phyloP scores from a whole-genome alignment of 2,888 invertebrate genomes.

The Pyralis farinalis region DNA sequence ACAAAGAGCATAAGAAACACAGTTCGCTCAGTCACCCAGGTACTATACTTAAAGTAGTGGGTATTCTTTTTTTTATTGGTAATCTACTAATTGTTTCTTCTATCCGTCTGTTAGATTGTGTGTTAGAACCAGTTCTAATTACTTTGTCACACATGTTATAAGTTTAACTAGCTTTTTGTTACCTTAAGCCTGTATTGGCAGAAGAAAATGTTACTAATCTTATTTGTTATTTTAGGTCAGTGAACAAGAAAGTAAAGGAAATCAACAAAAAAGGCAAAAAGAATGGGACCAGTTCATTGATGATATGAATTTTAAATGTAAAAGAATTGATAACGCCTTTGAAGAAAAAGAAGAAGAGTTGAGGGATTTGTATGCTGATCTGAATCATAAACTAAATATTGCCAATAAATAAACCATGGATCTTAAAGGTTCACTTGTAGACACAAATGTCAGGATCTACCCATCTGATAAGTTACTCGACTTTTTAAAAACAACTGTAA shows the following conservation, averaged over 20 bases:
- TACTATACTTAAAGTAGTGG: no score
- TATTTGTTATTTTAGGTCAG: slow-evolving; percentile 34
- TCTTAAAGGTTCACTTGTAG: slow-evolving; percentile 81
- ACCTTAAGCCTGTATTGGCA: no score
- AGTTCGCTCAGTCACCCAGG: no score
- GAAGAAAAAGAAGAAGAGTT: slow-evolving; percentile 90
- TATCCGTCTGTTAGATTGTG: no score
- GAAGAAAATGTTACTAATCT: no score
- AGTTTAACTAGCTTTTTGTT: no score
- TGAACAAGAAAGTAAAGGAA: slow-evolving; percentile 44
- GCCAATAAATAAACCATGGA: slow-evolving; percentile 68
- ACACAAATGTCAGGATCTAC: slow-evolving; percentile 83
- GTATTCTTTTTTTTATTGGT: no score
- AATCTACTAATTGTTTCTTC: no score
- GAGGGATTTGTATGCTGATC: slow-evolving; percentile 86
- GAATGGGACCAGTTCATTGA: slow-evolving; percentile 89
- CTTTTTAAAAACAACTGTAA: slow-evolving; percentile 75
- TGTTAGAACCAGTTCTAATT: no score
- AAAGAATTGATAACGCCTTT: slow-evolving; percentile 88
- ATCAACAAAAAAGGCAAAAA: slow-evolving; percentile 53
- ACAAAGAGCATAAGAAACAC: no score
- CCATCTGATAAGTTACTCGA: slow-evolving; percentile 81
- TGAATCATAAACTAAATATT: slow-evolving; percentile 87
- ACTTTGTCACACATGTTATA: no score
- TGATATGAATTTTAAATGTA: slow-evolving; percentile 88